Conservation (phyloP, 2,888 invertebrate species). For the Drosophila kambysellisi region DNA sequence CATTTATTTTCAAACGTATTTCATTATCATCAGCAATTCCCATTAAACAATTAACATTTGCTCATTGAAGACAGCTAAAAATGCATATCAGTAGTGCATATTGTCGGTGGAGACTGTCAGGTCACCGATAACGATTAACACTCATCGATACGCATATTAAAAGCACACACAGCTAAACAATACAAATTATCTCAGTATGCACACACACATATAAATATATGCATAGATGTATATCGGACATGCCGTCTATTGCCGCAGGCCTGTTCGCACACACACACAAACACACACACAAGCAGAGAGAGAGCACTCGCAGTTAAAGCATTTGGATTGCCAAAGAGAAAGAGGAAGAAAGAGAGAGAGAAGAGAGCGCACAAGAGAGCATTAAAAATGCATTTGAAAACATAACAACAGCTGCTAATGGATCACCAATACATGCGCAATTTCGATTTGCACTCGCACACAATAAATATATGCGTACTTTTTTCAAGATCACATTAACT, state of each 20-base stretch:
- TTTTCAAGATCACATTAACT: constrained; percentile 31
- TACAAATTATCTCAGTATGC: constrained; percentile 5
- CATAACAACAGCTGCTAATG: constrained; percentile 31
- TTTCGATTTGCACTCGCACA: constrained; percentile 17
- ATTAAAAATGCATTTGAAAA: constrained; percentile 25
- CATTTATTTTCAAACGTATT: background rate
- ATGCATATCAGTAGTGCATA: background rate
- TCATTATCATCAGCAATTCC: background rate
- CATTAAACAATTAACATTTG: background rate
- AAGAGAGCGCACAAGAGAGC: constrained; percentile 14
- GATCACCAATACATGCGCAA: constrained; percentile 18
- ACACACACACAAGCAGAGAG: background rate
- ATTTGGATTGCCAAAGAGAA: constrained; percentile 8
- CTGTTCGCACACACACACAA: background rate
- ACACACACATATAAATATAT: background rate
- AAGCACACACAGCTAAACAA: constrained; percentile 11
- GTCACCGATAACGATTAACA: constrained; percentile 12
- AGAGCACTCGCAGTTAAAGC: constrained; percentile 2
- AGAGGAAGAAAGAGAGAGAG: constrained; percentile 3
- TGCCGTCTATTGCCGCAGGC: constrained; percentile 24
- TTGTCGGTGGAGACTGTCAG: background rate
- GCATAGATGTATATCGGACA: constrained; percentile 3
- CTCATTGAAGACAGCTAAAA: background rate
- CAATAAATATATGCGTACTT: background rate
- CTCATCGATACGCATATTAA: constrained; percentile 14